Evolutionary conservation across 2,113 vertebrate genomes (phyloP).

Genomic region (Caranx melampygus): DNA sequence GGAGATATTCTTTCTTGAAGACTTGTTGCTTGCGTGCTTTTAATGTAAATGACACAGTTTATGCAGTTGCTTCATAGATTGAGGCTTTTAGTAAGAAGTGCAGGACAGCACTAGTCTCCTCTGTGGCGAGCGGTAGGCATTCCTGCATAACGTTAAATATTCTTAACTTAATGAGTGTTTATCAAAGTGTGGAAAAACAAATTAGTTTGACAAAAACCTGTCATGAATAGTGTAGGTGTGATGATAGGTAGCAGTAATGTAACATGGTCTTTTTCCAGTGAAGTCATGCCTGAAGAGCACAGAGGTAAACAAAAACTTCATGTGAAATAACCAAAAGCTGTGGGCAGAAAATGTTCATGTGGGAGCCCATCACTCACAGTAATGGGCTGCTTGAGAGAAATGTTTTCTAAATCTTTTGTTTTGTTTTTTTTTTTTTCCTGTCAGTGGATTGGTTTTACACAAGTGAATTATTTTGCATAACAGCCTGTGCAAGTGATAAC

Average conservation of each 20-base stretch:
- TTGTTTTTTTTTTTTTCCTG: too few relatives aligned
- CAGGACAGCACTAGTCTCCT: neutral
- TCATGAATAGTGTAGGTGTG: neutral
- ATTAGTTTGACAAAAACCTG: neutral
- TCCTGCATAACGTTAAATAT: neutral
- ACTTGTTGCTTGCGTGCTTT: neutral
- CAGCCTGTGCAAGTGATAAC: neutral
- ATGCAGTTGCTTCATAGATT: neutral
- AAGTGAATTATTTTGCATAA: neutral
- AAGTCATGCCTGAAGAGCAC: neutral
- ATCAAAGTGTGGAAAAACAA: neutral
- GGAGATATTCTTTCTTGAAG: neutral
- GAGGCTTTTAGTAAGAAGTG: neutral
- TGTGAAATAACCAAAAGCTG: neutral
- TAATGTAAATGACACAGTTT: neutral
- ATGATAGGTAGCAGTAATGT: neutral
- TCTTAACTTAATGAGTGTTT: neutral
- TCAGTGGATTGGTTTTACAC: neutral
- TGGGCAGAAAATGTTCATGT: neutral
- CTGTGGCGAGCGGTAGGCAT: neutral
- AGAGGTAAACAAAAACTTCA: neutral
- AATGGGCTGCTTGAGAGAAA: neutral
- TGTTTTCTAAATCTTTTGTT: too few relatives aligned
- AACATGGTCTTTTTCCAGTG: neutral
- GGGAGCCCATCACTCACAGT: neutral